Evolutionary conservation across 2,797 vertebrate species (phyloP).

Genomic region (Helostoma temminkii): DNA sequence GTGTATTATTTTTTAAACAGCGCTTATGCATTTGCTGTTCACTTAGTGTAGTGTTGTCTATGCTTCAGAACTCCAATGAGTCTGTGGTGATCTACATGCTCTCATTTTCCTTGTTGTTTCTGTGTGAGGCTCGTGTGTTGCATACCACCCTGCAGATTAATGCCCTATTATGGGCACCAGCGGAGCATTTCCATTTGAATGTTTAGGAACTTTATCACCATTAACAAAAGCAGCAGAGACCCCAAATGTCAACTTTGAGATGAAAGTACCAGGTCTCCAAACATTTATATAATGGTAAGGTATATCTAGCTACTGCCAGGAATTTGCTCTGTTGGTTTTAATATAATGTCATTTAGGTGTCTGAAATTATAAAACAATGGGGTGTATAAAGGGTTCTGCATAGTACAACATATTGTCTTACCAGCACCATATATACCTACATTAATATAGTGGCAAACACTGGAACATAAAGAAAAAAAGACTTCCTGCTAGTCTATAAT

Average conservation of each 20-base stretch:
- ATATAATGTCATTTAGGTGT: neutral
- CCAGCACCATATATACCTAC: neutral
- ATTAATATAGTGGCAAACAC: neutral
- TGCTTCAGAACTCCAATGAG: no score
- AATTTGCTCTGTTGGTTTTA: conserved; percentile 6
- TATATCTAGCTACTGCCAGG: neutral
- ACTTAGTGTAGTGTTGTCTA: no score
- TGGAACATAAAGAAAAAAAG: neutral
- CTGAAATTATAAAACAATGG: neutral
- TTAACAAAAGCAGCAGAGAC: neutral
- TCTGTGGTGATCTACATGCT: no score
- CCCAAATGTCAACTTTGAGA: neutral
- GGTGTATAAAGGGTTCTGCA: neutral
- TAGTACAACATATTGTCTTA: neutral
- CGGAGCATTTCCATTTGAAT: no score
- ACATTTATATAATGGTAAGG: neutral
- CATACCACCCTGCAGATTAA: no score
- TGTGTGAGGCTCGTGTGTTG: no score
- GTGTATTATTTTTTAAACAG: no score
- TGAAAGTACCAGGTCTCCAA: neutral
- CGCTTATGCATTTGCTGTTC: no score
- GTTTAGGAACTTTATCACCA: neutral
- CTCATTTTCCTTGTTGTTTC: no score
- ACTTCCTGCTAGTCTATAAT: no score
- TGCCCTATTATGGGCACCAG: no score